Evolutionary conservation across 2,888 invertebrate genomes (phyloP), one percentile per base, ranked within the genome.

Genomic region (Chymomyza procnemis): DNA sequence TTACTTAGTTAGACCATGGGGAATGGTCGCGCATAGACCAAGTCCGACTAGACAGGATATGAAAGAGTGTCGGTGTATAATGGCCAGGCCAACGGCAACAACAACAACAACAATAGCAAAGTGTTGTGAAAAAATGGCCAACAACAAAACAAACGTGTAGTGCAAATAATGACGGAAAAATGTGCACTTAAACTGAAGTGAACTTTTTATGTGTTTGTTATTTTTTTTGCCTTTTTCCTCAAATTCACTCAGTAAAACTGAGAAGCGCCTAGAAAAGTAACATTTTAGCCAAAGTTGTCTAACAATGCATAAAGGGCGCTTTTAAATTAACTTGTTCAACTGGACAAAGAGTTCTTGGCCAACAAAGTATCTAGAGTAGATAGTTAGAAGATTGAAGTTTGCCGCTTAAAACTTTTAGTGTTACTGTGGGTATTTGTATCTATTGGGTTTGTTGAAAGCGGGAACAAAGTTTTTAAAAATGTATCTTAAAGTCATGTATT

Each of bases 181-280:
- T 87, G 87, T 84, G 87, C 84, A 84, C 80, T 80, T 73, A 69
- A 75, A 84, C 87, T 87, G 87, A 87, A 84, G 84, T 87, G 87
- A 86, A 84, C 18, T 18, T 85, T 84, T 80, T 71, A 69, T 67
- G 72, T 83, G 4, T 26, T 26, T 26, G 26, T 6, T 26, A 8
- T 74, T 83, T 87, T 83, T 80, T 84, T 84, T 85, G 80, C 80
- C 79, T 76, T 76, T 74, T 76, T 64, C 70, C 78, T 54, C 54
- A 54, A 21, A 54, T 54, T 54, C 21, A 21, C 14, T 14, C 12
- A 54, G 19, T 54, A 19, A 14, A 54, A 21, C 34, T 41, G 34
- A 41, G 34, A 41, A 41, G 9, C 12, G 34, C 34, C 34, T 1
- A 9, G 34, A 64, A 64, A 57, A 57, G 30, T 57, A 50, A 57